Evolutionary conservation across 1,140 invertebrate species (phyloP).

Genomic region (Drosophila burlai): DNA sequence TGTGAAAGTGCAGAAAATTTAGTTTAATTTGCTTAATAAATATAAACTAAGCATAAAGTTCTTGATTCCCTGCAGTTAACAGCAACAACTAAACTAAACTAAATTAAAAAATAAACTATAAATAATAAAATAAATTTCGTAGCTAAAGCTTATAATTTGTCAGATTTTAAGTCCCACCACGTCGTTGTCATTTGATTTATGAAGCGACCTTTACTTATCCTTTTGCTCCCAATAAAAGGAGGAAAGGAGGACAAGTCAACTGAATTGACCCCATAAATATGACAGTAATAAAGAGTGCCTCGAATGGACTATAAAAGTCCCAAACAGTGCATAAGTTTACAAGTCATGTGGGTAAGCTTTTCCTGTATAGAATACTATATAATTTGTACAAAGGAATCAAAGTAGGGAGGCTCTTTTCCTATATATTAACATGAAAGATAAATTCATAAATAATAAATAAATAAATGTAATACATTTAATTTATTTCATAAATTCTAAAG

Average conservation of each 20-base stretch:
- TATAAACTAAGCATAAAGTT: too few species aligned
- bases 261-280: conserved; percentile 25
- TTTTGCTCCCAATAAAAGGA: conserved; percentile 1
- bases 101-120: too few species aligned
- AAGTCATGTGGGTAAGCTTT: conserved; percentile 3
- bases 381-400: background rate
- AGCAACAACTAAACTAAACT: too few species aligned
- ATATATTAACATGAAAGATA: background rate
- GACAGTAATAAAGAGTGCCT: conserved; percentile 17
- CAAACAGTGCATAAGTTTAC: conserved; percentile 26
- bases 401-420: background rate
- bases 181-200: conserved; percentile 1
- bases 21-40: too few species aligned
- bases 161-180: background rate
- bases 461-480: too few species aligned
- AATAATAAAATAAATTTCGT: background rate
- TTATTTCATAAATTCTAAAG: background rate
- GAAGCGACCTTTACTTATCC: conserved; percentile 14
- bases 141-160: background rate
- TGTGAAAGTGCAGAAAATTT: background rate
- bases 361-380: too few species aligned
- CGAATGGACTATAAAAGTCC: conserved; percentile 23
- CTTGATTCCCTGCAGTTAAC: background rate
- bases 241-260: conserved; percentile 3
- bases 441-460: too few species aligned